Evolutionary conservation across 2,113 vertebrate species (phyloP).

Genomic region (Ivindomyrus marchei): DNA sequence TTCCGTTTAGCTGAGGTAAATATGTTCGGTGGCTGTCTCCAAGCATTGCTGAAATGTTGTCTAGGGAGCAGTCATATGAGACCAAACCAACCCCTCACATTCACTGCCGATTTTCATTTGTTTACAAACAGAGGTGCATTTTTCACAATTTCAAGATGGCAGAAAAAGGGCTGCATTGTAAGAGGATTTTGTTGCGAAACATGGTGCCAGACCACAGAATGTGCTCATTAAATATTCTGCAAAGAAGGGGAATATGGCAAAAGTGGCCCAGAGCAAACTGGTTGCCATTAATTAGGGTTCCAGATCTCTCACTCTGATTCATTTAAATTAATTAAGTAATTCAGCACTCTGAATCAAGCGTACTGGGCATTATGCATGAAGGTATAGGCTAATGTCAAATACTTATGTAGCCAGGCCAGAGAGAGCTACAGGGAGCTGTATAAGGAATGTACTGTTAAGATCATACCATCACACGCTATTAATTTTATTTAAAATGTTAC

Average conservation of each 20-base stretch:
- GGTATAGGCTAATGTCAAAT: constrained; percentile 26
- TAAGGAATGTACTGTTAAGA: not conserved
- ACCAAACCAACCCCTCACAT: not conserved
- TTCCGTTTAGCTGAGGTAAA: not conserved
- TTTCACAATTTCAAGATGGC: not conserved
- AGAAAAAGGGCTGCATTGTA: not conserved
- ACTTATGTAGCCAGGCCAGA: constrained; percentile 14
- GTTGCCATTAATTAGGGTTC: constrained; percentile 53
- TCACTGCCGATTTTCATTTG: not conserved
- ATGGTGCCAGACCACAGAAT: not conserved
- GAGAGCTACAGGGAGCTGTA: not conserved
- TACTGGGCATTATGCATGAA: constrained; percentile 49
- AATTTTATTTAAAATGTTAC: not conserved
- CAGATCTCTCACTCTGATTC: constrained; percentile 28
- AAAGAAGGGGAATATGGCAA: not conserved
- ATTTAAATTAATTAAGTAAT: constrained; percentile 26
- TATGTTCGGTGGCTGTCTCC: not conserved
- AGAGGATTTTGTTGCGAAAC: not conserved
- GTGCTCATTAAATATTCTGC: constrained; percentile 11
- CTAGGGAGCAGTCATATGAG: not conserved
- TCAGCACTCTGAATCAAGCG: constrained; percentile 52
- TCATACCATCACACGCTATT: not conserved
- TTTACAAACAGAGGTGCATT: not conserved
- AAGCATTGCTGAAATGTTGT: not conserved
- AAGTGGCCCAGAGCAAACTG: constrained; percentile 38